Conservation (phyloP, 2,797 vertebrate species). For the Diplodus sargus region DNA sequence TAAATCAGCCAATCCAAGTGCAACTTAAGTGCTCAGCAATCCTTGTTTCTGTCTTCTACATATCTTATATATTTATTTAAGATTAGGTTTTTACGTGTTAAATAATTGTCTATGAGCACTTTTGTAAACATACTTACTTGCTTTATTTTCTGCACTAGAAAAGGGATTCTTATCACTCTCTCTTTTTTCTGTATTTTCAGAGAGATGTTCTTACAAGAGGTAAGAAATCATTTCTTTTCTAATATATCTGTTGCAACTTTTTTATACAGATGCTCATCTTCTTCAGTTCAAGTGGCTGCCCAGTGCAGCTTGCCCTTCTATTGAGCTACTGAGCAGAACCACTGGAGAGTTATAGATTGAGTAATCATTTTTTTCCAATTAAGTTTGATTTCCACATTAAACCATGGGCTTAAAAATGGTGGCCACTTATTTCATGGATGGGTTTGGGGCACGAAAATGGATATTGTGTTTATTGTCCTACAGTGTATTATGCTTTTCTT, state of each 20-base stretch:
- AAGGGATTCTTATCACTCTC: neutral
- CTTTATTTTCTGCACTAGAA: too few relatives aligned
- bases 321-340: neutral
- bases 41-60: too few relatives aligned
- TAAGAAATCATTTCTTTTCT: neutral
- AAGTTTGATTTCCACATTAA: neutral
- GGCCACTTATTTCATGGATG: neutral
- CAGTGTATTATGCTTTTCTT: neutral
- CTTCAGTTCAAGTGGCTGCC: neutral
- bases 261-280: neutral
- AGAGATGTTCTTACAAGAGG: neutral
- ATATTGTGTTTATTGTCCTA: neutral
- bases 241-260: neutral
- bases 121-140: too few relatives aligned
- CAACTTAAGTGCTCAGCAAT: neutral
- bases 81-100: too few relatives aligned
- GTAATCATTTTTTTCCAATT: neutral
- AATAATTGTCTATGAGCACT: too few relatives aligned
- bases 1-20: neutral
- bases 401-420: neutral
- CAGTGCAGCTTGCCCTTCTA: neutral
- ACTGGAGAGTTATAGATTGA: constrained; percentile 5
- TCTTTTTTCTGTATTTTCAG: constrained; percentile 4
- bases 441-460: neutral
- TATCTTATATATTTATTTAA: too few relatives aligned